phyloP scores from a whole-genome alignment of 2,888 invertebrate species.

The Scaptodrosophila latifasciaeformis region DNA sequence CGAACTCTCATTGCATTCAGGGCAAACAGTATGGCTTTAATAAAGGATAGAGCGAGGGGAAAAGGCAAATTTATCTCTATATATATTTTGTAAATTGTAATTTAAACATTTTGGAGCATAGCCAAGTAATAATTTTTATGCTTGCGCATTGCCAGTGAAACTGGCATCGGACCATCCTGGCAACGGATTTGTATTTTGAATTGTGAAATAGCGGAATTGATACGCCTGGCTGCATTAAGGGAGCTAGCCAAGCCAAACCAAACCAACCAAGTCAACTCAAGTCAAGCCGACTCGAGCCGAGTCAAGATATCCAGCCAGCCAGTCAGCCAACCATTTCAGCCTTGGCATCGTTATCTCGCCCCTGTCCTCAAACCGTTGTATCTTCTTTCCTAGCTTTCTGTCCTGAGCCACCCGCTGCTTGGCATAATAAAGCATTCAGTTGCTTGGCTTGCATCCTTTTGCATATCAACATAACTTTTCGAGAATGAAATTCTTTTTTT shows the following conservation, averaged over 20 bases:
- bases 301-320: background rate
- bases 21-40: too few relatives aligned
- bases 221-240: constrained; percentile 57
- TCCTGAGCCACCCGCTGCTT: constrained; percentile 18
- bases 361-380: background rate
- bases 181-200: constrained; percentile 33
- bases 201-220: constrained; percentile 51
- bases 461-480: constrained; percentile 42
- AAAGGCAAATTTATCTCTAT: too few relatives aligned
- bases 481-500: constrained; percentile 61
- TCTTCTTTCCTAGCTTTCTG: too few relatives aligned
- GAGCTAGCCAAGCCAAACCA: constrained; percentile 20
- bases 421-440: constrained; percentile 17
- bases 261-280: too few relatives aligned
- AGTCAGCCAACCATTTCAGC: constrained; percentile 13
- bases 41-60: too few relatives aligned
- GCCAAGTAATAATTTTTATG: constrained; percentile 67
- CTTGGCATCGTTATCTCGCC: constrained; percentile 46
- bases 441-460: constrained; percentile 1
- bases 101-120: constrained; percentile 63
- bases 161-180: constrained; percentile 4
- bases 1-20: too few relatives aligned
- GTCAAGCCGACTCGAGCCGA: too few relatives aligned
- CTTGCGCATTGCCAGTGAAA: constrained; percentile 1
- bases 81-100: constrained; percentile 57